Evolutionary conservation across 2,113 vertebrate genomes (phyloP).

Genomic region (Labeo rohita): DNA sequence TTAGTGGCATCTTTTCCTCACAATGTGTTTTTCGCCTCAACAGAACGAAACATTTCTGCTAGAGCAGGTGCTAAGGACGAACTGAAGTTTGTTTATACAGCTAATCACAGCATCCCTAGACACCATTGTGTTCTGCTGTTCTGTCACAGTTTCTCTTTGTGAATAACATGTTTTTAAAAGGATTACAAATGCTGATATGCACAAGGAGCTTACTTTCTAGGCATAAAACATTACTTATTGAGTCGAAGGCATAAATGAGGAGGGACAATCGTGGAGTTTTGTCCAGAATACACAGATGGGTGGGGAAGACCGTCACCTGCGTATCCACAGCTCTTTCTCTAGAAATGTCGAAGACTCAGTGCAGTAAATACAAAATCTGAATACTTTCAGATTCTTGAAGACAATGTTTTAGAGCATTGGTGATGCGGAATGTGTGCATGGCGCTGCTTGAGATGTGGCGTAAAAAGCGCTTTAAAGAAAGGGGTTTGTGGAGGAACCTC

Average conservation of each 20-base stretch:
- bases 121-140: constrained; percentile 65
- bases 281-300: constrained; percentile 32
- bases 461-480: constrained; percentile 82
- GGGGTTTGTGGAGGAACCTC: constrained; percentile 94
- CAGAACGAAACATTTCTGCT: constrained; percentile 58
- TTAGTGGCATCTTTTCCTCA: constrained; percentile 49
- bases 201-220: constrained; percentile 89
- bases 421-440: constrained; percentile 35
- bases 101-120: constrained; percentile 73
- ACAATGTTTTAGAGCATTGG: constrained; percentile 27
- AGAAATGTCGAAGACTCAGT: constrained; percentile 43
- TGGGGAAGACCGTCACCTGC: constrained; percentile 6
- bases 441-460: constrained; percentile 4
- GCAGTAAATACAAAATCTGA: constrained; percentile 47
- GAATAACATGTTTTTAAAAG: constrained; percentile 88
- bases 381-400: constrained; percentile 37
- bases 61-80: constrained; percentile 28
- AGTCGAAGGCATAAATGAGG: constrained; percentile 82
- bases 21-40: constrained; percentile 67
- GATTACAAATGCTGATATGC: constrained; percentile 99
- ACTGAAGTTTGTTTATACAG: not conserved
- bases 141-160: constrained; percentile 83
- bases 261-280: constrained; percentile 34
- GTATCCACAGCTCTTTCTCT: constrained; percentile 29
- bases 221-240: constrained; percentile 89